Evolutionary conservation across 1,140 invertebrate genomes (phyloP).

Genomic region (Sarcophaga peregrina): DNA sequence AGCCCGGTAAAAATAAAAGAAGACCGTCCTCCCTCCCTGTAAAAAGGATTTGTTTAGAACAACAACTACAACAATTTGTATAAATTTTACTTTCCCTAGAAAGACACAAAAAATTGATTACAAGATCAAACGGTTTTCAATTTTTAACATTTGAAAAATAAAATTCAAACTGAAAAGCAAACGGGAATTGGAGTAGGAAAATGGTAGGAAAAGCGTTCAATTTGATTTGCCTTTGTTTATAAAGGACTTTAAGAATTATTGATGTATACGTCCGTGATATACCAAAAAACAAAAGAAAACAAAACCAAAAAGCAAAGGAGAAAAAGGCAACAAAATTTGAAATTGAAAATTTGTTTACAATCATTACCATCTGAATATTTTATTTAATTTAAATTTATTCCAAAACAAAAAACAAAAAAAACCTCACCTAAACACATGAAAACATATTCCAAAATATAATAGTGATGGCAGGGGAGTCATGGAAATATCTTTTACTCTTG

Average conservation of each 20-base stretch:
- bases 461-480: too few relatives aligned
- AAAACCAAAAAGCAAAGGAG: neutral
- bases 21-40: neutral
- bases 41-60: neutral
- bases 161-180: too few relatives aligned
- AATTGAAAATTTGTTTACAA: slow-evolving; percentile 7
- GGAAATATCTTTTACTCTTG: too few relatives aligned
- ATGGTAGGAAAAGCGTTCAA: neutral
- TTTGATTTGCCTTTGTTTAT: slow-evolving; percentile 31
- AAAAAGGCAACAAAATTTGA: neutral
- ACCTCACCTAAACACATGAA: too few relatives aligned
- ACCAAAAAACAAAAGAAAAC: neutral
- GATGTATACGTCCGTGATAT: slow-evolving; percentile 39
- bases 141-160: neutral
- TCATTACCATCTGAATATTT: neutral
- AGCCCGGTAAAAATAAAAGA: neutral
- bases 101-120: neutral
- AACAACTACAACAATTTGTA: slow-evolving; percentile 6
- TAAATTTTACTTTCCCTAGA: neutral
- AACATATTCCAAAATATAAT: too few relatives aligned
- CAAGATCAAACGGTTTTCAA: neutral
- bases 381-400: neutral
- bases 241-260: slow-evolving; percentile 47
- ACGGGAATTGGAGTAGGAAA: neutral
- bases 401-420: too few relatives aligned